Base-by-base conservation (phyloP, 2,113 vertebrate genomes). In the Capreolus pygargus region DNA sequence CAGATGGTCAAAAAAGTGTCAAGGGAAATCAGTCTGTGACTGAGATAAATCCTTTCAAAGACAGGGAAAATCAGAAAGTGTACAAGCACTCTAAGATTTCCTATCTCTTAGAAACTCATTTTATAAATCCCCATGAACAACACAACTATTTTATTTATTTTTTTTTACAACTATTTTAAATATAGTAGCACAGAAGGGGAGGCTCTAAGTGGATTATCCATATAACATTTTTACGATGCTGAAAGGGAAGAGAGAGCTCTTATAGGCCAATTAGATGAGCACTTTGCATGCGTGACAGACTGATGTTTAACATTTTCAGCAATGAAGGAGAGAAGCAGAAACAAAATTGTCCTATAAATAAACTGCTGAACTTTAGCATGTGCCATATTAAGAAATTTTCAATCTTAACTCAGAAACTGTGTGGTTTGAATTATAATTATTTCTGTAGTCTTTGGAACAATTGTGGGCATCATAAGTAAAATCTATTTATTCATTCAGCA, bases 221-320 rank as follows among this genome's bases (percentile, higher is more conserved):
- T 93, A 89, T 47, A 96, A 93, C 86, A 93, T 97, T 84, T 97
- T 97, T 94, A 95, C 0, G 79, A 89, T 87, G 47, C 92, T 85
- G 64, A 93, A 97, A 97, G 94, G 36, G 36, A 85, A 96, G 90
- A 91, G 83, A 88, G 39, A 33, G 6, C 91, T 96, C 89, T 97
- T 87, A 79, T 0, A 93, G 74, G 60, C 86, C 95, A 97, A 95
- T 98, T 97, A 97, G 91, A 97, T 95, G 64, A 94, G 93, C 50
- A 95, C 89, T 97, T 97, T 76, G 86, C 47, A 89, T 84, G 79
- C 0, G 0, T 95, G 79, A 89, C 58, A 97, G 89, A 95, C 83
- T 93, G 92, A 96, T 97, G 79, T 89, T 97, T 98, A 98, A 97
- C 82, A 97, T 97, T 97, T 95, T 36, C 92, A 50, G 92, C 94